These are phyloP conservation scores for Streblospio benedicti DNA, from an alignment of 1,140 invertebrate genomes.

Conservation along the genomic window DNA sequence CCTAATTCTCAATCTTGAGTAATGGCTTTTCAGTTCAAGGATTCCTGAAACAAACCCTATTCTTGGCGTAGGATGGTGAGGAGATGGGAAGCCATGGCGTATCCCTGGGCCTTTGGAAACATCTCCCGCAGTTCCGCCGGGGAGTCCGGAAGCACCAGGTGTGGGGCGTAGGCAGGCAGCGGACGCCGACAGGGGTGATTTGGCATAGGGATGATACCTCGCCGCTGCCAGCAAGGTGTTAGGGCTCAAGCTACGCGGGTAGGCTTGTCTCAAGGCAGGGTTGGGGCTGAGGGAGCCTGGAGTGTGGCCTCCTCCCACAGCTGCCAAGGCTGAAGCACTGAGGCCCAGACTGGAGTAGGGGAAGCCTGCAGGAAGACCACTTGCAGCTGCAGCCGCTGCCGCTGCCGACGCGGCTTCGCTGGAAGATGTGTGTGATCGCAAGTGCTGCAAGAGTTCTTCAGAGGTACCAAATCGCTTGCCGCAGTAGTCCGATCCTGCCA, in stretches of 20 bases:
- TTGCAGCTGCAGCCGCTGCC: slow-evolving; percentile 39
- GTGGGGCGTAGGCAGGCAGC: too few species aligned
- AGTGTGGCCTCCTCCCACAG: slow-evolving; percentile 30
- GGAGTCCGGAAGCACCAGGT: too few species aligned
- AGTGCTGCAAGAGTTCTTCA: slow-evolving; percentile 87
- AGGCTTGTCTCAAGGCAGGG: slow-evolving; percentile 61
- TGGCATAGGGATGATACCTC: too few species aligned
- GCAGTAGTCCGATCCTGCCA: slow-evolving; percentile 79
- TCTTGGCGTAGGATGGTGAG: too few species aligned
- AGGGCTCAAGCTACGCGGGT: slow-evolving; percentile 69
- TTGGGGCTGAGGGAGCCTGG: slow-evolving; percentile 44
- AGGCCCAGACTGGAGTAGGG: slow-evolving; percentile 12
- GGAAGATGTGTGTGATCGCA: slow-evolving; percentile 80
- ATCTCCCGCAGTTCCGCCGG: too few species aligned
- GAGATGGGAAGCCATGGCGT: too few species aligned
- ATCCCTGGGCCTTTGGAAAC: too few species aligned
- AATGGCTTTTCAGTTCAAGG: too few species aligned
- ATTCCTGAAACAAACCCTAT: too few species aligned
- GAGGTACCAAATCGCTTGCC: slow-evolving; percentile 87
- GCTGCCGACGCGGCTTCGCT: slow-evolving; percentile 51
- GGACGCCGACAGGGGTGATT: too few species aligned
- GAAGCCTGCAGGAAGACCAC: slow-evolving; percentile 28
- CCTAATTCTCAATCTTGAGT: too few species aligned
- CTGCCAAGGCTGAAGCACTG: too few species aligned
- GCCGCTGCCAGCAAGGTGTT: slow-evolving; percentile 72